Evolutionary conservation across 2,888 invertebrate genomes (phyloP), one percentile per base, ranked within the genome.

Genomic region (Melipona beecheii): DNA sequence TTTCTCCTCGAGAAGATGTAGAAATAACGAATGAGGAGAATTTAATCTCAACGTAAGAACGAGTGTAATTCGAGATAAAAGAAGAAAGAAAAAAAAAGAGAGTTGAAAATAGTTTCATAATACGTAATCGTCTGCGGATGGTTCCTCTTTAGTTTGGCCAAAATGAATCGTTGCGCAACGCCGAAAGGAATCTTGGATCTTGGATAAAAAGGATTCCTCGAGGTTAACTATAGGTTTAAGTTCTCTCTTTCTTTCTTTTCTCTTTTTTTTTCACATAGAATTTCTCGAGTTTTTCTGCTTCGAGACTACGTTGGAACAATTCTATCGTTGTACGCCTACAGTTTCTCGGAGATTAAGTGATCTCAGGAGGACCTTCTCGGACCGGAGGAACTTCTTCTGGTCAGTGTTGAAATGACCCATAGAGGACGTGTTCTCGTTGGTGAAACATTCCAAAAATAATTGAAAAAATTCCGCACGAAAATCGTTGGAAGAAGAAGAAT

Each of bases 131-230:
- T 4, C 58, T 21, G n/a, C 27, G 13, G 49, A 49, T 6, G 2
- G n/a, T n/a, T 21, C 21, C 56, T 56, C 13, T n/a, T n/a, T 56
- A 56, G 56, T 56, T 13, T 17, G 21, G 2, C 13, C 13, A 2
- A 27, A 54, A 75, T 31, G 21, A 66, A 78, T 54, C 24, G 19
- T 74, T 74, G 36, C 27, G 68, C 52, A 68, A 75, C 17, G 58
- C 15, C 1, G 21, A 36, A n/a, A 50, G 4, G 15, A 58, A 58
- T n/a, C 27, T 27, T 27, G 27, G 56, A n/a, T 58, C 15, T 2
- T 15, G n/a, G 43, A 43, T 43, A 43, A n/a, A n/a, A 15, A 58
- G 11, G 15, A 58, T 58, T 58, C 43, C 43, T 43, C 15, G 56
- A 58, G 15, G n/a, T 15, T 15, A 13, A 5, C 24, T 2, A n/a